A percentile compares a stretch with the other conserved stretches of the same genome.
phyloP scores from a whole-genome alignment of 2,888 invertebrate species.

The Netelia melanura region DNA sequence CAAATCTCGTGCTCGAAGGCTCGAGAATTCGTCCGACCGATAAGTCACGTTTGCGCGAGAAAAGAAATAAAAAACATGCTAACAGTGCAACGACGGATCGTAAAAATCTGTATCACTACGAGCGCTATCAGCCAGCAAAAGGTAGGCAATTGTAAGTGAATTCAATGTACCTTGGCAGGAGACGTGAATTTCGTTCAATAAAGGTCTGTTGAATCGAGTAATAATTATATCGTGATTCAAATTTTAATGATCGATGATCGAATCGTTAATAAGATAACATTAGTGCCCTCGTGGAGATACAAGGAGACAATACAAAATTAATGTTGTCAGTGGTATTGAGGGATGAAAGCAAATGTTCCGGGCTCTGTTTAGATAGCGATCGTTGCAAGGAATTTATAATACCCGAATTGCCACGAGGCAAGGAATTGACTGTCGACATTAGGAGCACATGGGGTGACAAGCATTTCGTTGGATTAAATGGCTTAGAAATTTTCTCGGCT shows the following conservation, averaged over 20 bases:
- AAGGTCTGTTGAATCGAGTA: conserved; percentile 16
- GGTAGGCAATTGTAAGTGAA: conserved; percentile 66
- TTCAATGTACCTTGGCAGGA: conserved; percentile 41
- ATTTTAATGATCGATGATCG: conserved; percentile 15
- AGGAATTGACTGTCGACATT: conserved; percentile 89
- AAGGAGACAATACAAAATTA: background rate
- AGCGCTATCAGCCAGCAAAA: conserved; percentile 66
- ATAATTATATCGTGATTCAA: background rate
- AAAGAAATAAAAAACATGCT: conserved; percentile 47
- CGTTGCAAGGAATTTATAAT: conserved; percentile 88
- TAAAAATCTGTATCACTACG: conserved; percentile 64
- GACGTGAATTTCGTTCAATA: conserved; percentile 38
- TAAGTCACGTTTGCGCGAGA: conserved; percentile 9
- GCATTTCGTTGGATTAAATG: conserved; percentile 92
- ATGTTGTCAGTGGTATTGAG: background rate
- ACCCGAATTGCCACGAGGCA: conserved; percentile 91
- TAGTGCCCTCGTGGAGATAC: background rate
- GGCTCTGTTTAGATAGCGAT: conserved; percentile 63
- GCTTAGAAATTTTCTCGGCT: conserved; percentile 90
- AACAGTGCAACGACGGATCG: conserved; percentile 31
- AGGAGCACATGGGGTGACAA: conserved; percentile 92
- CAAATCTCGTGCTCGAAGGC: conserved; percentile 54
- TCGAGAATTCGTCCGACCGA: conserved; percentile 40
- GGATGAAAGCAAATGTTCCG: conserved; percentile 40
- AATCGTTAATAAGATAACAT: background rate